Percentiles rank a stretch among this genome's conserved stretches.
These are phyloP conservation scores for Sandelia bainsii DNA, from an alignment of 2,797 vertebrate genomes.

Conservation along the genomic window DNA sequence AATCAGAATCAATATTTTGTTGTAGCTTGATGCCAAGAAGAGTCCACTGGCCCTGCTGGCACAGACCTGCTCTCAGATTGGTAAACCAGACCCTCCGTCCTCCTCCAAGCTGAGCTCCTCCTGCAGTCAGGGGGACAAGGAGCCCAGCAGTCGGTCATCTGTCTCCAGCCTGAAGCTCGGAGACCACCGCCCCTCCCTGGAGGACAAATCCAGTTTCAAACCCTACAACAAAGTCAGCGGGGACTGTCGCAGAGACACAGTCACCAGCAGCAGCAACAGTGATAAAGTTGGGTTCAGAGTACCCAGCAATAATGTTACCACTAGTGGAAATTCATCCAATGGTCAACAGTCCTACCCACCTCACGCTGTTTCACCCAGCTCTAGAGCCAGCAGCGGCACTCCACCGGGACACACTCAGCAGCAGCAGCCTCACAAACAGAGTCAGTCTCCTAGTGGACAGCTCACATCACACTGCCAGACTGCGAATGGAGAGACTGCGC, in stretches of 20 bases:
- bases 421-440: slow-evolving; percentile 71
- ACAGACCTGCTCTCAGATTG: slow-evolving; percentile 98
- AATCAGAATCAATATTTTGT: slow-evolving; percentile 50
- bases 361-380: slow-evolving; percentile 81
- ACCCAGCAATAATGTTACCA: slow-evolving; percentile 76
- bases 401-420: slow-evolving; percentile 81
- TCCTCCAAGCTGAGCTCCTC: slow-evolving; percentile 91
- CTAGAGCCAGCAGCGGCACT: slow-evolving; percentile 77
- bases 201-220: slow-evolving; percentile 98
- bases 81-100: slow-evolving; percentile 93
- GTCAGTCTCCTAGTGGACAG: slow-evolving; percentile 81
- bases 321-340: slow-evolving; percentile 56
- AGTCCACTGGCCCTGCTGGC: slow-evolving; percentile 95
- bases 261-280: slow-evolving; percentile 60
- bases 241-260: slow-evolving; percentile 89
- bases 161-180: slow-evolving; percentile 77
- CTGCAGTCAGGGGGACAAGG: slow-evolving; percentile 89
- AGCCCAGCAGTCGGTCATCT: slow-evolving; percentile 80
- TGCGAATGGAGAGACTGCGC: slow-evolving; percentile 66
- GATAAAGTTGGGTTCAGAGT: slow-evolving; percentile 92
- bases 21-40: slow-evolving; percentile 97
- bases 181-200: slow-evolving; percentile 84
- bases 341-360: slow-evolving; percentile 86
- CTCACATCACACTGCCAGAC: slow-evolving; percentile 75
- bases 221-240: slow-evolving; percentile 91